These are phyloP conservation scores for Enteromius argenteus DNA, from an alignment of 2,797 vertebrate species.

Conservation along the genomic window DNA sequence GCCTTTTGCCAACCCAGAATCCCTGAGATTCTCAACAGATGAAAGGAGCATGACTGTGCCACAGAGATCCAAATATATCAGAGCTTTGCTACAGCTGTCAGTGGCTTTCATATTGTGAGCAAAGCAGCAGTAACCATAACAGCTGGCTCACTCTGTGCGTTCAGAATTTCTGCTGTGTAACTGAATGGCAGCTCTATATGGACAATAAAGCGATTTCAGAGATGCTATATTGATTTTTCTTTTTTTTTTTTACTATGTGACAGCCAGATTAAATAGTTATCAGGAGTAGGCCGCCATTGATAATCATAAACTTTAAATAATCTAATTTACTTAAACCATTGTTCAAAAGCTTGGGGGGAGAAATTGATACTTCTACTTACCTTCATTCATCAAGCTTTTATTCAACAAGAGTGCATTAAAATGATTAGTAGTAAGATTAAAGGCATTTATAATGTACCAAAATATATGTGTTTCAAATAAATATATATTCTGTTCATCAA, in stretches of 20 bases:
- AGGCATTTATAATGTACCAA: not conserved
- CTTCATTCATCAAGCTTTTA: not conserved
- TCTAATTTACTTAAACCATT: not conserved
- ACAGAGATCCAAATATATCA: not conserved
- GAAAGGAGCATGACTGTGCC: not conserved
- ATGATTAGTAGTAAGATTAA: not conserved
- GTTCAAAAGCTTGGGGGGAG: not conserved
- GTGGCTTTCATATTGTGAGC: not conserved
- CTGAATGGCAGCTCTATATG: not conserved
- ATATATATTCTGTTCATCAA: not conserved
- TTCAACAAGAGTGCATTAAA: not conserved
- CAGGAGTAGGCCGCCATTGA: not conserved
- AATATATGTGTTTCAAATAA: not conserved
- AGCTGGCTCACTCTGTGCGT: not conserved
- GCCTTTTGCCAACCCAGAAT: not conserved
- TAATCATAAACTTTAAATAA: not conserved
- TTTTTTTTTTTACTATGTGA: not conserved
- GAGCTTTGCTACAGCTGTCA: constrained; percentile 2
- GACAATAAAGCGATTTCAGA: not conserved
- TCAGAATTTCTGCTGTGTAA: not conserved
- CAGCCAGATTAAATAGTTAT: not conserved
- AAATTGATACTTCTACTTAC: not conserved
- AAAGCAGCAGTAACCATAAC: not conserved
- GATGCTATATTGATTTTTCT: not conserved
- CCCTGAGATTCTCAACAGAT: not conserved